Percentiles rank a stretch among this genome's conserved stretches.
phyloP scores from a whole-genome alignment of 2,888 invertebrate genomes.

The Achlya flavicornis region DNA sequence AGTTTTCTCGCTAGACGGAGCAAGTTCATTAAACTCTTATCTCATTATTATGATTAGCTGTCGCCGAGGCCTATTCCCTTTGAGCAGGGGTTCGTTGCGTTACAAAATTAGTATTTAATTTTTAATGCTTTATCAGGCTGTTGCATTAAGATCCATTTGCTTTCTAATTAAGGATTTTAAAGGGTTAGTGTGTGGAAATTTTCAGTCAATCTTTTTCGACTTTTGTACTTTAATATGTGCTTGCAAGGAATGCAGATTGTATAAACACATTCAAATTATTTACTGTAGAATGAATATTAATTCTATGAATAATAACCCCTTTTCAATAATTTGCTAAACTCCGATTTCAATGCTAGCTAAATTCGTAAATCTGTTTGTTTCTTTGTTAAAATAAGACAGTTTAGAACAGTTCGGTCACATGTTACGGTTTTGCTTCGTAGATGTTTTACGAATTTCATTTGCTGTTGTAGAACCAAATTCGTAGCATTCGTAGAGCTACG shows the following conservation, averaged over 20 bases:
- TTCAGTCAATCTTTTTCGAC: not conserved
- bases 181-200: not conserved
- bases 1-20: constrained; percentile 35
- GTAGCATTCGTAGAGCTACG: not conserved
- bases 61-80: constrained; percentile 33
- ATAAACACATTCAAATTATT: not conserved
- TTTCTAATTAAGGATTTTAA: constrained; percentile 8
- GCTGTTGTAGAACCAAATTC: not conserved
- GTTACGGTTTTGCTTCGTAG: not conserved
- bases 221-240: not conserved
- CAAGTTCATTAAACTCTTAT: constrained; percentile 52
- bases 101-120: constrained; percentile 43
- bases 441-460: not conserved
- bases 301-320: too few relatives aligned
- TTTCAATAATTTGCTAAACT: too few relatives aligned
- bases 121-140: constrained; percentile 35
- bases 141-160: constrained; percentile 13
- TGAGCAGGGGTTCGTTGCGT: constrained; percentile 25
- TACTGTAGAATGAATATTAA: not conserved
- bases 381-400: too few relatives aligned
- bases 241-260: not conserved
- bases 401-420: not conserved
- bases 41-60: constrained; percentile 52
- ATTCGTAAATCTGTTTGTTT: too few relatives aligned
- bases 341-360: too few relatives aligned